phyloP scores from a whole-genome alignment of 2,888 invertebrate genomes.

The Drosophila neutralis region DNA sequence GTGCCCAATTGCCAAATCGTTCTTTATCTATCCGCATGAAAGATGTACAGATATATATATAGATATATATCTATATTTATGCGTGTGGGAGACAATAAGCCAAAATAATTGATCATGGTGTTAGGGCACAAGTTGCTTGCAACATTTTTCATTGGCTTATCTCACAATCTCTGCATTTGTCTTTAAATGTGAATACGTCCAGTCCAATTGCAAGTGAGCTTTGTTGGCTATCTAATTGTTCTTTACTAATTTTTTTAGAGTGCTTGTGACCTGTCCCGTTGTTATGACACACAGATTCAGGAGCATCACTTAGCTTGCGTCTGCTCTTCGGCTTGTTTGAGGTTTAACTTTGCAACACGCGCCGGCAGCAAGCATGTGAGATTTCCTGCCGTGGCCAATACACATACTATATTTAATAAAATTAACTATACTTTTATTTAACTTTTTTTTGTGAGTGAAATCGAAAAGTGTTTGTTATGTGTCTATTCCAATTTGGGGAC shows the following conservation, averaged over 20 bases:
- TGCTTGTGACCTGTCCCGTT: not conserved
- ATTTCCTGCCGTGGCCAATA: not conserved
- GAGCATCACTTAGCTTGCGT: conserved; percentile 1
- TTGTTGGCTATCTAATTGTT: conserved; percentile 18
- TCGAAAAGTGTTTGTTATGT: conserved; percentile 1
- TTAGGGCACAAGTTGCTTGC: not conserved
- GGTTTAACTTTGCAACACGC: conserved; percentile 1
- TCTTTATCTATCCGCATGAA: conserved; percentile 35
- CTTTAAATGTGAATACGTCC: not conserved
- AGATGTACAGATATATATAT: not conserved
- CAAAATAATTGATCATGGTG: conserved; percentile 1
- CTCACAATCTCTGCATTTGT: not conserved
- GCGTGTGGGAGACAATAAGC: not conserved
- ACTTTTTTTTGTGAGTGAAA: not conserved
- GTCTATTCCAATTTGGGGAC: not conserved
- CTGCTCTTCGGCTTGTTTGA: too few species aligned
- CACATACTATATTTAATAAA: not conserved
- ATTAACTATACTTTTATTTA: not conserved
- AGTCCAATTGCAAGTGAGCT: conserved; percentile 11
- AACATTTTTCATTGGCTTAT: not conserved
- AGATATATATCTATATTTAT: not conserved
- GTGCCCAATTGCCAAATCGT: conserved; percentile 16
- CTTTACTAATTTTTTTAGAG: not conserved
- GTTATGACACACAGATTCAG: not conserved
- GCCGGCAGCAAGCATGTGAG: conserved; percentile 8